Conservation (phyloP, 2,888 invertebrate species). For the Bugula neritina region DNA sequence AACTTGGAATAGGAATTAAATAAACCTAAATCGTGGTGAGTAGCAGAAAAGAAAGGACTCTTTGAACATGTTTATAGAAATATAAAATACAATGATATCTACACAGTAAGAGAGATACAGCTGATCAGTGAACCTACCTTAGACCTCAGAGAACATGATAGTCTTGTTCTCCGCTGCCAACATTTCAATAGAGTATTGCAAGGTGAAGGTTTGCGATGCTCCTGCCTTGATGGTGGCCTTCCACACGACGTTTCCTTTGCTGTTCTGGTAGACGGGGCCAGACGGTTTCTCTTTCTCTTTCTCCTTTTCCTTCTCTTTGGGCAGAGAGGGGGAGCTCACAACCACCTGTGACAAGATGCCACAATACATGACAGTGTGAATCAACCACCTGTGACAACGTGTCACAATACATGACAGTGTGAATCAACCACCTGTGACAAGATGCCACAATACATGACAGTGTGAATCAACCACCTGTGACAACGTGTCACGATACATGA, state of each 20-base stretch:
- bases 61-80: too few relatives aligned
- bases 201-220: conserved; percentile 35
- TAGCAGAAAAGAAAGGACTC: too few relatives aligned
- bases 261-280: conserved; percentile 35
- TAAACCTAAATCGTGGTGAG: too few relatives aligned
- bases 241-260: conserved; percentile 42
- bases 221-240: conserved; percentile 35
- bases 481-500: too few relatives aligned
- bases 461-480: too few relatives aligned
- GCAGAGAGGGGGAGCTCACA: background rate
- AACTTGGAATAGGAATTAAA: too few relatives aligned
- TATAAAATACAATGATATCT: background rate
- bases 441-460: too few relatives aligned
- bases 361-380: too few relatives aligned
- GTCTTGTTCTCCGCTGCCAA: conserved; percentile 38
- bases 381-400: too few relatives aligned
- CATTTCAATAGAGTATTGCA: conserved; percentile 41
- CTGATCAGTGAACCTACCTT: background rate
- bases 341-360: background rate
- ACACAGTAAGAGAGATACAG: background rate
- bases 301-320: background rate
- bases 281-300: background rate
- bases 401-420: too few relatives aligned
- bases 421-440: too few relatives aligned
- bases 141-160: background rate